Base-by-base conservation (phyloP, 2,113 vertebrate genomes). In the Heliornis fulica region DNA sequence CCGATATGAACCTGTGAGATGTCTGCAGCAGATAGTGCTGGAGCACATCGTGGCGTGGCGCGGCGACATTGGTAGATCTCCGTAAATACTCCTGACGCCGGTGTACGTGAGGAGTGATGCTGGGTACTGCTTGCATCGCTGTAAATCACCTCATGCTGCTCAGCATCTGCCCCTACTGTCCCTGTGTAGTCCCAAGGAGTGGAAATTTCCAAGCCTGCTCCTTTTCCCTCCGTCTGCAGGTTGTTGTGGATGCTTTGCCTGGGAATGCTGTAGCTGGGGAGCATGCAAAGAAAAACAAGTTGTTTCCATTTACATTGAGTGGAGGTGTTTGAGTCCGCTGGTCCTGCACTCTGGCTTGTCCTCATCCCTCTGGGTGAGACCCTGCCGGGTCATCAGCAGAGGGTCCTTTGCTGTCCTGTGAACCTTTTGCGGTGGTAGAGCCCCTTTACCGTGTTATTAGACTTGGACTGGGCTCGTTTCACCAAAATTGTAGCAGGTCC, bases 11-110 rank as follows among this genome's bases (percentile, higher is more conserved):
- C 53, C 4, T 11, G 63, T 0, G 36, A 96, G 95, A 95, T 95
- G 95, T 96, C 96, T 97, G 93, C 89, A 66, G 94, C 83, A 97
- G 96, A 93, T 95, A 96, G 65, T 14, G 89, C 75, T 2, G 43
- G 83, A 93, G 83, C 90, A 51, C 86, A 6, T 10, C 25, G 89
- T 75, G 83, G 41, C 13, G 0, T 34, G 90, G 79, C 92, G 38
- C 1, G 53, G 54, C 21, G 0, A 66, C 82, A 12, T 13, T 13
- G 0, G 38, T 26, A 50, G 76, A 69, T 63, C 45, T 25, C 82
- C 0, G 0, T 25, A 21, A 59, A 40, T 9, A 1, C 65, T 96
- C 83, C 68, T 2, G 32, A 22, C 7, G 11, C 84, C 2, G 4
- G 77, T 0, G 2, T 50, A 84, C 18, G 28, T 92, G 82, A 80